Percentiles rank a stretch among this genome's conserved stretches.
Evolutionary conservation across 2,888 invertebrate genomes (phyloP).

Genomic region (Drosophila merina): DNA sequence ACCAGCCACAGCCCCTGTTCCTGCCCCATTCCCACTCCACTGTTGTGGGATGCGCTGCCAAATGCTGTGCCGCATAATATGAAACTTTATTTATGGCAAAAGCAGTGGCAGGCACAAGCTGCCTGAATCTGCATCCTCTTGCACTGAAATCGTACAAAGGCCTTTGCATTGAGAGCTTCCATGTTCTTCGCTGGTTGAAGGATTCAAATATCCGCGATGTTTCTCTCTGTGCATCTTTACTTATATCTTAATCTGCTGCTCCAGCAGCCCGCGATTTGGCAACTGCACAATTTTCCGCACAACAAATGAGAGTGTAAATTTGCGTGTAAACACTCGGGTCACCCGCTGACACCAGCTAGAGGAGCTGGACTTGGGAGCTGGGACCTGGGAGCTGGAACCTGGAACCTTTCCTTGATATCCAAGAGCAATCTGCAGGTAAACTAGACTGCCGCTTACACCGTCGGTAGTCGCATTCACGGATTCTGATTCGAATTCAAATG

Average conservation of each 20-base stretch:
- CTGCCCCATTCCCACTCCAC: conserved; percentile 23
- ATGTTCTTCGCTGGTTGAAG: not conserved
- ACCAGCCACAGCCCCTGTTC: not conserved
- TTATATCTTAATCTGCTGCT: conserved; percentile 23
- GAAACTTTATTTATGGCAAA: conserved; percentile 76
- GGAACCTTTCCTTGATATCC: not conserved
- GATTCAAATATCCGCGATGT: not conserved
- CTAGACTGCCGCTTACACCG: conserved; percentile 44
- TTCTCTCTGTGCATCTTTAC: conserved; percentile 40
- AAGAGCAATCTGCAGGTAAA: conserved; percentile 42
- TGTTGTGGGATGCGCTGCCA: conserved; percentile 80
- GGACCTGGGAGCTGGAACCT: conserved; percentile 18
- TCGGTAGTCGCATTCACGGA: conserved; percentile 36
- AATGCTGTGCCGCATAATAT: conserved; percentile 75
- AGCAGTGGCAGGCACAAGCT: conserved; percentile 61
- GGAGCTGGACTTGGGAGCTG: conserved; percentile 42
- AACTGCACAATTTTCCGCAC: conserved; percentile 67
- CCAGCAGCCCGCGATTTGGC: conserved; percentile 38
- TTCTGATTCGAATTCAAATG: not conserved
- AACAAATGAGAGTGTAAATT: conserved; percentile 84
- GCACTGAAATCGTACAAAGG: not conserved
- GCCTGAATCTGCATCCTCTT: conserved; percentile 23
- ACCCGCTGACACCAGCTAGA: conserved; percentile 82
- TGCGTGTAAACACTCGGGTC: conserved; percentile 84
- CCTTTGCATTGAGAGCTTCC: too few species aligned